Base-by-base conservation (phyloP, 2,888 invertebrate species). In the Malthinus flaveolus region DNA sequence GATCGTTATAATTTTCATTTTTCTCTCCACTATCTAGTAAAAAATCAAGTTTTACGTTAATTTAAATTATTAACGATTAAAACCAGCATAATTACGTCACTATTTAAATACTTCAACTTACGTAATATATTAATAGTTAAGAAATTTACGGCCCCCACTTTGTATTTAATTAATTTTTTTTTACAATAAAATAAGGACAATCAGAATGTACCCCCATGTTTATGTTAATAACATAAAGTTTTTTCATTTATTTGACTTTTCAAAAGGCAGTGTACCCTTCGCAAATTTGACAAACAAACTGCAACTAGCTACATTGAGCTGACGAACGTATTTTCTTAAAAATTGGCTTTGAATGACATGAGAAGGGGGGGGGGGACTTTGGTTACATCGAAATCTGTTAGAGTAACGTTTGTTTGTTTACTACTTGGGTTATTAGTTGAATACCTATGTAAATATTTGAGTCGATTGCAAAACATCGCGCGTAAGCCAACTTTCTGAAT, bases 401-500 rank as follows among this genome's bases (percentile, higher is more conserved):
- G 39, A 42, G 39, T 42, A 42, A 42, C 39, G 39, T 42, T 42
- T 42, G 51, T 44, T 11, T 42, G 37, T 46, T 15, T 53, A 32
- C 42, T 15, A 48, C 48, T 12, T 42, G 34, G 48, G 48, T 47
- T 10, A 45, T 49, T 58, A 48, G 52, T 49, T 47, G 35, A 53
- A 49, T 33, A 58, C 23, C 39, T 59, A 59, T 59, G 59, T 50
- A 59, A 59, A 58, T 58, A 33, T 44, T 49, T 34, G 46, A 49
- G 54, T 47, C 32, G 39, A 47, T 61, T 61, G 61, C 61, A 47
- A 61, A 61, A 61, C 54, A 39, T 12, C 52, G 33, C 49, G 59
- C 59, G 50, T 61, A 57, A 61, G 50, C 47, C 53, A 57, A 61
- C 61, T 61, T 61, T 61, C 61, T 49, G 61, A 57, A 35, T 54